phyloP scores from a whole-genome alignment of 2,888 invertebrate species.

The Spisula subtruncata region DNA sequence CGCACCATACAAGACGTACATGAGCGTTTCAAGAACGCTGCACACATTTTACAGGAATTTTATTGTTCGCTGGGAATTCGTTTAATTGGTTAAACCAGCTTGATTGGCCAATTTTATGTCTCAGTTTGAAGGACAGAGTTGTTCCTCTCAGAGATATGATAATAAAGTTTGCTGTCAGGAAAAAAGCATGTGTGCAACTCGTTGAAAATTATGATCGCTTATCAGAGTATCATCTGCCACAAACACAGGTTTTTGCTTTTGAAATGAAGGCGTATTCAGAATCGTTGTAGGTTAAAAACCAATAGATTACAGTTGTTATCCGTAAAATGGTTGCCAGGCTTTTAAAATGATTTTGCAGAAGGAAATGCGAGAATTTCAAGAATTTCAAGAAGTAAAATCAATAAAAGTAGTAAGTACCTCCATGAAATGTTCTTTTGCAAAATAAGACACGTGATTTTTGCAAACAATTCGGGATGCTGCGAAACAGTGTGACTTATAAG shows the following conservation, averaged over 20 bases:
- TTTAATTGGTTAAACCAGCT: background rate
- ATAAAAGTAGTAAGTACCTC: too few relatives aligned
- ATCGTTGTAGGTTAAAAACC: background rate
- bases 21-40: background rate
- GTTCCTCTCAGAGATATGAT: background rate
- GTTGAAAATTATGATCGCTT: constrained; percentile 2
- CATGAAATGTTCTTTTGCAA: too few relatives aligned
- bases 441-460: too few relatives aligned
- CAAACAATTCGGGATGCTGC: too few relatives aligned
- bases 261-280: constrained; percentile 1
- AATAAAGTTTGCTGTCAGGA: background rate
- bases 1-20: background rate
- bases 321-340: background rate
- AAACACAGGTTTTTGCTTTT: constrained; percentile 1
- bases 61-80: background rate
- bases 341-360: constrained; percentile 14
- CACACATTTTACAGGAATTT: background rate
- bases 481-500: too few relatives aligned
- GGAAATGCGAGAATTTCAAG: too few relatives aligned
- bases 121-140: background rate
- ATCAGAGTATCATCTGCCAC: constrained; percentile 25
- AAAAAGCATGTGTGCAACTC: background rate
- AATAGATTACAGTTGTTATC: background rate
- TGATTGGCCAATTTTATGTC: constrained; percentile 16
- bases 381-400: too few relatives aligned